Percentiles rank a stretch among this genome's conserved stretches.
Conservation (phyloP, 2,113 vertebrate genomes). For the Myotis yumanensis region DNA sequence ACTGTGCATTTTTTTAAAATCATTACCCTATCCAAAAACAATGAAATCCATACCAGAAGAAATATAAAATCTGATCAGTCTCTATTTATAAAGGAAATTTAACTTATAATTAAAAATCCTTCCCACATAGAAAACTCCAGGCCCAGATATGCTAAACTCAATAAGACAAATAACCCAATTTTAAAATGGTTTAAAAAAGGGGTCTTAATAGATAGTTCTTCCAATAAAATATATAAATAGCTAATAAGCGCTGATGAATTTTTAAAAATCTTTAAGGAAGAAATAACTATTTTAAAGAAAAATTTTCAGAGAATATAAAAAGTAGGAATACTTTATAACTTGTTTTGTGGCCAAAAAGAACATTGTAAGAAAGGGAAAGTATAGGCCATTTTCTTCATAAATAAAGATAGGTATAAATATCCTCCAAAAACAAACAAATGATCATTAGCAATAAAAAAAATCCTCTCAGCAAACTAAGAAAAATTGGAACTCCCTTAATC, state of each 20-base stretch:
- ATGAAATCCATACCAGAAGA: background rate
- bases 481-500: background rate
- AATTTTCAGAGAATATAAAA: background rate
- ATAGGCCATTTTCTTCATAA: background rate
- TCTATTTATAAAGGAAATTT: background rate
- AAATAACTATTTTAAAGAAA: background rate
- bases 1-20: background rate
- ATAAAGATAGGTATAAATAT: background rate
- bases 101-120: background rate
- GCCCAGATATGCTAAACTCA: background rate
- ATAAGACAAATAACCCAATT: too few relatives aligned
- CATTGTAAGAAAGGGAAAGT: background rate
- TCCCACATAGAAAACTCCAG: background rate
- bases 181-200: too few relatives aligned
- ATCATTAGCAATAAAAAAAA: background rate
- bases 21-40: background rate
- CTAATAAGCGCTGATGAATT: background rate
- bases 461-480: background rate
- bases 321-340: background rate
- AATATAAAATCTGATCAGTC: background rate
- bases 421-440: background rate
- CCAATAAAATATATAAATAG: too few relatives aligned
- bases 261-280: background rate
- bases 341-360: background rate
- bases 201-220: too few relatives aligned